Base-by-base conservation (phyloP, 1,140 invertebrate genomes). In the Orchesella cincta region DNA sequence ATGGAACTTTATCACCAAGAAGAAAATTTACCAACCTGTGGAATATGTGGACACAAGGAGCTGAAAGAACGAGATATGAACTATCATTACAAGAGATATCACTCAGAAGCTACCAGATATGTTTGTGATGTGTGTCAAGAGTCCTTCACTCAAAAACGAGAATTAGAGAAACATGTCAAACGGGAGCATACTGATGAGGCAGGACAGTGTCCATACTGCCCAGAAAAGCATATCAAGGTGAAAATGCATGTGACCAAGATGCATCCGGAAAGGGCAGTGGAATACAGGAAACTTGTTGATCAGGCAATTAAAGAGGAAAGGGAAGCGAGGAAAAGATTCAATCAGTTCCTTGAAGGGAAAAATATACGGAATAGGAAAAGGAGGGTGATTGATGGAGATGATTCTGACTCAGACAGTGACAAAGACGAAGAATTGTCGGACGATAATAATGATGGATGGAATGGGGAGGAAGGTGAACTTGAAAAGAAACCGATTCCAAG, bases 241-340 rank as follows among this genome's bases (percentile, higher is more conserved):
- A 57, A 57, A 26, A 5, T 57, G 5, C 54, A 57, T 23, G 54
- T 57, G 14, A 57, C 54, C 23, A 23, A 18, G 26, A 57, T 18
- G n/a, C 54, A 57, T 57, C 54, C 54, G 5, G 54, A 57, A 23
- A 57, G n/a, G n/a, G 54, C 54, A 23, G 54, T 18, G n/a, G 54
- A 57, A 23, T 57, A 57, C 54, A 57, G 12, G 54, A 8, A 57
- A 23, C 5, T 8, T 12, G 26, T 18, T 12, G 26, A 57, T 5
- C 12, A 16, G 8, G 54, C 54, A 3, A 57, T 57, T 57, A 16
- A 23, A 26, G 23, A 26, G 54, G 54, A 57, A 23, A 12, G 26
- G 54, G 8, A 18, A 16, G 54, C 14, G 54, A 57, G 54, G 54
- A 57, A n/a, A 23, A 8, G 23, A 3, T 57, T 57, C 26, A 57